A percentile compares a stretch with the other conserved stretches of the same genome.
These are phyloP conservation scores for Chaenodraco wilsoni DNA, from an alignment of 2,797 vertebrate genomes.

Conservation along the genomic window DNA sequence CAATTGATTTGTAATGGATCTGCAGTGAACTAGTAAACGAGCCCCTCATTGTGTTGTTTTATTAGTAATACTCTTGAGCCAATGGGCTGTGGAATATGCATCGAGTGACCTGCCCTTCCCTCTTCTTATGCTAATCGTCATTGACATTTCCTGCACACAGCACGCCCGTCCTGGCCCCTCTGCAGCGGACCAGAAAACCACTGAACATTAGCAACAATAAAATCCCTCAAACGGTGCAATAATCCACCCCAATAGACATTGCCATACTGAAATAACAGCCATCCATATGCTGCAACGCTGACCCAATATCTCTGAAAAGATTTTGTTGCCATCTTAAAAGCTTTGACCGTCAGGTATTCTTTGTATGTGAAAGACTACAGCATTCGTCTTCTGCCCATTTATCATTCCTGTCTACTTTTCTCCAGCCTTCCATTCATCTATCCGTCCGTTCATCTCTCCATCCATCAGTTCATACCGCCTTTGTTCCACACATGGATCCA, in stretches of 20 bases:
- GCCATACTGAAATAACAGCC: constrained; percentile 49
- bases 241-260: constrained; percentile 43
- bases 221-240: constrained; percentile 56
- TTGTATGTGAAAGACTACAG: constrained; percentile 59
- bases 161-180: constrained; percentile 38
- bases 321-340: constrained; percentile 51
- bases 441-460: constrained; percentile 76
- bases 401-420: constrained; percentile 76
- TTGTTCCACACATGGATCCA: constrained; percentile 69
- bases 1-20: constrained; percentile 62
- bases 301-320: constrained; percentile 45
- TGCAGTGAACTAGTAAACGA: constrained; percentile 47
- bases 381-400: constrained; percentile 70
- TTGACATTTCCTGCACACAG: constrained; percentile 72
- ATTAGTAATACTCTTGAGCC: constrained; percentile 78
- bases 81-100: constrained; percentile 77
- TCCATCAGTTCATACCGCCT: constrained; percentile 76
- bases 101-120: constrained; percentile 73
- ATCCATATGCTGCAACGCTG: constrained; percentile 20
- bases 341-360: constrained; percentile 67
- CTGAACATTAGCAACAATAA: constrained; percentile 63
- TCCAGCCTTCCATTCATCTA: constrained; percentile 72
- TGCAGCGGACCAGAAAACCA: constrained; percentile 70
- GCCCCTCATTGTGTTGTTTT: constrained; percentile 73
- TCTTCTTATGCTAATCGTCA: constrained; percentile 80